Percentiles rank a stretch among this genome's conserved stretches.
phyloP scores from a whole-genome alignment of 2,888 invertebrate species.

The Plebejus argus region DNA sequence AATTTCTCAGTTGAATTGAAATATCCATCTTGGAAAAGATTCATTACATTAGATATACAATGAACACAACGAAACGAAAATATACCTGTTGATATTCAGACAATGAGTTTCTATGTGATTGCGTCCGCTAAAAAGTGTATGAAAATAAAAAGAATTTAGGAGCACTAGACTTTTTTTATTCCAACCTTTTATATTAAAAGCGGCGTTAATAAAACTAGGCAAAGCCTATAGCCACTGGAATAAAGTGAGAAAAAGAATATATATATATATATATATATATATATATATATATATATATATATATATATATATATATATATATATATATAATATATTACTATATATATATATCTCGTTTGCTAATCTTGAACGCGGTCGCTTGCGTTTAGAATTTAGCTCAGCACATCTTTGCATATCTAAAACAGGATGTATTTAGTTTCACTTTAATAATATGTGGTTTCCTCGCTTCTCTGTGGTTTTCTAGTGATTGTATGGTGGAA shows the following conservation, averaged over 20 bases:
- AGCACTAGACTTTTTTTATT: background rate
- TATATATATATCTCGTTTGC: slow-evolving; percentile 62
- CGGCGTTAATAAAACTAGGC: slow-evolving; percentile 14
- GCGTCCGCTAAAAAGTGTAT: background rate
- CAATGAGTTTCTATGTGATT: background rate
- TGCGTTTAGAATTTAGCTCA: slow-evolving; percentile 47
- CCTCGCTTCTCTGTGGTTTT: background rate
- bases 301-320: too few species aligned
- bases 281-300: too few species aligned
- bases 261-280: too few species aligned
- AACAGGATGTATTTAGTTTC: slow-evolving; percentile 27
- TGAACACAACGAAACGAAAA: background rate
- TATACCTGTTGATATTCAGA: background rate
- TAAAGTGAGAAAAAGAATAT: too few species aligned
- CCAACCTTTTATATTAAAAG: background rate
- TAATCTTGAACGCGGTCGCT: slow-evolving; percentile 61
- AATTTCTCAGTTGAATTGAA: background rate
- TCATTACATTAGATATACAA: background rate
- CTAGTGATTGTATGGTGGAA: slow-evolving; percentile 9
- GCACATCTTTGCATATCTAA: slow-evolving; percentile 30
- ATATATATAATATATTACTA: too few species aligned
- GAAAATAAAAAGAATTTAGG: background rate
- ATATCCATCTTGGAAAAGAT: background rate
- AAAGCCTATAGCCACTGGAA: background rate
- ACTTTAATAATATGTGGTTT: slow-evolving; percentile 27